phyloP scores from a whole-genome alignment of 2,113 vertebrate genomes.

The Neoarius graeffei region DNA sequence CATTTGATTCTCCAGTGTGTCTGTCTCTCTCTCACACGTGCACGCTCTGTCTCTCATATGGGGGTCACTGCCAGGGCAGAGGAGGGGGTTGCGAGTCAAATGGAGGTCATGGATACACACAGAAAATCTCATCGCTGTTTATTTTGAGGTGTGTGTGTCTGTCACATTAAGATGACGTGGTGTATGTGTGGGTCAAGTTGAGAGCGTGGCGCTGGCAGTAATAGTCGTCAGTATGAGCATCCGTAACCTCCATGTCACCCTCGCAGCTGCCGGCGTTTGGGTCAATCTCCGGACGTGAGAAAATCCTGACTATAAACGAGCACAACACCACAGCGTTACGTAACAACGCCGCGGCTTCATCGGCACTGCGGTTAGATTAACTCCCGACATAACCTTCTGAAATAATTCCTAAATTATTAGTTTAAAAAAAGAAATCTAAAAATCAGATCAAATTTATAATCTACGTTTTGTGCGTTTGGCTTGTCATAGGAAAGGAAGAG shows the following conservation, averaged over 20 bases:
- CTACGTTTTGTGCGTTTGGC: not conserved
- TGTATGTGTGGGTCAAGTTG: not conserved
- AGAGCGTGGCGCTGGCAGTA: not conserved
- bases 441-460: not conserved
- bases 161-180: conserved; percentile 31
- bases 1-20: conserved; percentile 62
- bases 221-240: conserved; percentile 31
- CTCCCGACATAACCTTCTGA: not conserved
- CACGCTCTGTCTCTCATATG: conserved; percentile 60
- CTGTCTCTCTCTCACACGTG: conserved; percentile 13
- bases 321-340: not conserved
- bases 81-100: conserved; percentile 68
- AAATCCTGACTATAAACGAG: conserved; percentile 45
- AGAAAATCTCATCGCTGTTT: conserved; percentile 74
- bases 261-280: conserved; percentile 69
- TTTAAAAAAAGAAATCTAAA: too few species aligned
- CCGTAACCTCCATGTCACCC: conserved; percentile 53
- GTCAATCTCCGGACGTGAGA: conserved; percentile 70
- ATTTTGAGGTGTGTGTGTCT: conserved; percentile 23
- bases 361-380: not conserved
- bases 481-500: not conserved
- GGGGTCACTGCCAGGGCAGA: conserved; percentile 76
- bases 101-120: conserved; percentile 74
- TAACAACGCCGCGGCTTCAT: not conserved
- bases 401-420: not conserved